Evolutionary conservation across 2,888 invertebrate species (phyloP), one percentile per base, ranked within the genome.

Genomic region (Temnothorax rugatulus): DNA sequence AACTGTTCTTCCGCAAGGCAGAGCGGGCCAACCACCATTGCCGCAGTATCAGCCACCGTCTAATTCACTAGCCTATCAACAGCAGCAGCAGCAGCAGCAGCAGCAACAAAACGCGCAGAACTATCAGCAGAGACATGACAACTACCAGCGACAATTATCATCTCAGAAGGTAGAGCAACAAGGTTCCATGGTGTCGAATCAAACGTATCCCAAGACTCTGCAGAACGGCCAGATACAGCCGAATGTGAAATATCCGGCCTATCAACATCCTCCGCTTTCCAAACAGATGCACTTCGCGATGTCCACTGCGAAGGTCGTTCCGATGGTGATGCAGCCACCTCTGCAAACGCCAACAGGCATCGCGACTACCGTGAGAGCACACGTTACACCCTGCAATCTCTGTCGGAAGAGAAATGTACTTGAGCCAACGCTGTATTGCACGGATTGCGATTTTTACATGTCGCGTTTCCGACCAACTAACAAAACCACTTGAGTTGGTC

Each of bases 381-480:
- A 47, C 8, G 59, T 81, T 13, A 95, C 96, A 13, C 97, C 97
- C 84, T 99, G 99, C 94, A 97, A 98, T 95, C 96, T 99, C 91
- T 99, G 99, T 95, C 96, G 98, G 83, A 98, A 98, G 94, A 98
- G 98, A 93, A 96, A 97, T 87, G 97, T 98, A 25, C 96, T 96
- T 71, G 96, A 97, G 21, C 97, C 98, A 18, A 97, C 97, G 52
- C 96, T 97, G 90, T 99, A 98, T 94, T 99, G 99, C 95, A 96
- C 97, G 73, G 98, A 99, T 95, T 99, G 99, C 95, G 98, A 98
- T 94, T 98, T 97, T 95, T 99, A 99, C 93, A 97, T 99, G 97
- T 98, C 98, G 87, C 96, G 97, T 92, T 97, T 97, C 95, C 97
- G 97, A 93, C 97, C 97, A 63, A 96, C 96, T 90, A 96, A 96